Conservation (phyloP, 2,113 vertebrate genomes). For the Vulpes ferrilata region DNA sequence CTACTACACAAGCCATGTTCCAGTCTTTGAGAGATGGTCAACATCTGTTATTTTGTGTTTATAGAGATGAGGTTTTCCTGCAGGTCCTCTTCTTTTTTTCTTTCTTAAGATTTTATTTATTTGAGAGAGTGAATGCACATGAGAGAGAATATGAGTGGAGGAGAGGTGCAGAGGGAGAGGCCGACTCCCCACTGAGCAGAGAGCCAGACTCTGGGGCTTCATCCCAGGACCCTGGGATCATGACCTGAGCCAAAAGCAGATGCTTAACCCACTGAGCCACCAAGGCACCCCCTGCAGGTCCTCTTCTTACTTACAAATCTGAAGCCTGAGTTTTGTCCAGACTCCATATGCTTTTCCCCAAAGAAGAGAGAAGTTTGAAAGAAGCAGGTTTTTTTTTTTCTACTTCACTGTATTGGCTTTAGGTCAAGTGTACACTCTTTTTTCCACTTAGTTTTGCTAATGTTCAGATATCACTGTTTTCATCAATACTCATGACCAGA, state of each 20-base stretch:
- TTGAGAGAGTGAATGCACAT: no score
- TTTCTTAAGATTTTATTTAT: no score
- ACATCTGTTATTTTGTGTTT: slow-evolving; percentile 2
- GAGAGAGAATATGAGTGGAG: no score
- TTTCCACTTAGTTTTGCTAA: background rate
- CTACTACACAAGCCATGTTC: background rate
- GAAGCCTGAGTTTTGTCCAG: slow-evolving; percentile 17
- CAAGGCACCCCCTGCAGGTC: background rate
- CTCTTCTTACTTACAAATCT: slow-evolving; percentile 32
- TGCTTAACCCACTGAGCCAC: no score
- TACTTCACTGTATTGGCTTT: background rate
- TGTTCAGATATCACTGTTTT: background rate
- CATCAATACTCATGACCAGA: background rate
- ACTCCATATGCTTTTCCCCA: background rate
- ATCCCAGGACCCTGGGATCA: no score
- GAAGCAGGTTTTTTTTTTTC: background rate
- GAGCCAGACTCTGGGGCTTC: no score
- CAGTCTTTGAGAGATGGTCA: slow-evolving; percentile 4
- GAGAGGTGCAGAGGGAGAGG: no score
- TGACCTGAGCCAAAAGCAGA: no score
- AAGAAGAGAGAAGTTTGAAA: slow-evolving; percentile 41
- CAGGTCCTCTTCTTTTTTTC: background rate
- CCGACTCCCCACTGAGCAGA: no score
- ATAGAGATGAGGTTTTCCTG: background rate
- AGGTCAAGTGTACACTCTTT: background rate